Base-by-base conservation (phyloP, 2,888 invertebrate genomes). In the Tachina fera region DNA sequence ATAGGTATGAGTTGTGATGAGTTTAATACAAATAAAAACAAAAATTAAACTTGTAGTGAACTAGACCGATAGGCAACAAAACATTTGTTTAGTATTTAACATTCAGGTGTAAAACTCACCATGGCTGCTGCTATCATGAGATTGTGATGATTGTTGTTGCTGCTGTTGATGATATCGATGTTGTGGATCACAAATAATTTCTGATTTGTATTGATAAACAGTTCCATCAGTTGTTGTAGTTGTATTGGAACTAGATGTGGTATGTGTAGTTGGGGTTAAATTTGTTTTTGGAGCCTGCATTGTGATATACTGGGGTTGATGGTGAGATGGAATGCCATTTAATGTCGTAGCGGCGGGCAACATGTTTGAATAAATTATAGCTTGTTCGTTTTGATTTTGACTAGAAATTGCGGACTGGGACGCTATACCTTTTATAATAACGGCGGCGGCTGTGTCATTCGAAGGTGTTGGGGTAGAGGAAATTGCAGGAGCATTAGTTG, bases 151-250 rank as follows among this genome's bases (percentile, higher is more conserved):
- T 78, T 81, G 58, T 67, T 86, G 87, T 71, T 77, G 87, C 9
- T 79, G 86, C 22, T 90, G 91, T 81, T 87, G 90, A 83, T 87
- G 90, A 82, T 87, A 90, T 87, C 68, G 89, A 84, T 90, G 89
- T 60, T 87, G 88, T 19, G 89, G 88, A 90, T 92, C 92, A 88
- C 90, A 91, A 87, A 91, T 88, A 86, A 91, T 88, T 89, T 92
- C 92, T 45, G 90, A 91, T 88, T 92, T 92, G 85, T 90, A 89
- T 85, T 91, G 90, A 88, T 90, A 91, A 76, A 92, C 91, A 60
- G 85, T 87, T 82, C 92, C 92, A 86, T 92, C 91, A 49, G 92
- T 91, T 85, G 88, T 91, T 72, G 83, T 83, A 16, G 87, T 72
- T 56, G 78, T 84, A 19, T 71, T 75, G 11, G 86, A 79, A 80